phyloP scores from a whole-genome alignment of 2,888 invertebrate species.

The Phaedon cochleariae region DNA sequence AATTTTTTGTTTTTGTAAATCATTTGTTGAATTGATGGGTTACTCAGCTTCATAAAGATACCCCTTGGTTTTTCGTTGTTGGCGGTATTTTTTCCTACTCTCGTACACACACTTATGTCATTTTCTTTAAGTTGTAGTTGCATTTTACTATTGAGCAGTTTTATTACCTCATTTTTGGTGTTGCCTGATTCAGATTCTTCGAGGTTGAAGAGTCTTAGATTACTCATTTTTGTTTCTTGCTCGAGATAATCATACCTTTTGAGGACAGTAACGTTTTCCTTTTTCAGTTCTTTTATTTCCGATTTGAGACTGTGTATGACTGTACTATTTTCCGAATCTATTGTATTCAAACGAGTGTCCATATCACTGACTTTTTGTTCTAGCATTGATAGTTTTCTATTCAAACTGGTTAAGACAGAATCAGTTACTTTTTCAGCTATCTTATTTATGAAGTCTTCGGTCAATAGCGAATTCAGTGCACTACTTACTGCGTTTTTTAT shows the following conservation, averaged over 20 bases:
- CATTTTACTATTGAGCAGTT: background rate
- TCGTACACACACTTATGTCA: background rate
- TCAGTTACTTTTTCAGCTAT: too few relatives aligned
- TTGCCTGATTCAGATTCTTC: background rate
- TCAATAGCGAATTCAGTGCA: too few relatives aligned
- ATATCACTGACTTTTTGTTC: too few relatives aligned
- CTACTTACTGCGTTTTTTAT: too few relatives aligned
- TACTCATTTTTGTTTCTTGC: slow-evolving; percentile 1
- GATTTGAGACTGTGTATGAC: too few relatives aligned
- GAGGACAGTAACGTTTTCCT: background rate
- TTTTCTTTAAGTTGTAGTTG: background rate
- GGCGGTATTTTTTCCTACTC: slow-evolving; percentile 8
- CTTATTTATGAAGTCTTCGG: too few relatives aligned
- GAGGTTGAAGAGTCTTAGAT: background rate
- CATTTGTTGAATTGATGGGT: background rate
- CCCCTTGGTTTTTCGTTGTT: background rate
- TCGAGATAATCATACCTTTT: background rate
- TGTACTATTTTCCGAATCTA: too few relatives aligned
- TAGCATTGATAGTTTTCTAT: too few relatives aligned
- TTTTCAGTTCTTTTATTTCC: slow-evolving; percentile 1
- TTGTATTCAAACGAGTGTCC: too few relatives aligned
- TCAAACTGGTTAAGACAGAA: too few relatives aligned
- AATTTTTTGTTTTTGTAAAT: slow-evolving; percentile 6
- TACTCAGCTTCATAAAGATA: slow-evolving; percentile 1
- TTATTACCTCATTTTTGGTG: background rate